Percentiles rank a stretch among this genome's conserved stretches.
phyloP scores from a whole-genome alignment of 2,888 invertebrate genomes.

The Erebia aethiops region DNA sequence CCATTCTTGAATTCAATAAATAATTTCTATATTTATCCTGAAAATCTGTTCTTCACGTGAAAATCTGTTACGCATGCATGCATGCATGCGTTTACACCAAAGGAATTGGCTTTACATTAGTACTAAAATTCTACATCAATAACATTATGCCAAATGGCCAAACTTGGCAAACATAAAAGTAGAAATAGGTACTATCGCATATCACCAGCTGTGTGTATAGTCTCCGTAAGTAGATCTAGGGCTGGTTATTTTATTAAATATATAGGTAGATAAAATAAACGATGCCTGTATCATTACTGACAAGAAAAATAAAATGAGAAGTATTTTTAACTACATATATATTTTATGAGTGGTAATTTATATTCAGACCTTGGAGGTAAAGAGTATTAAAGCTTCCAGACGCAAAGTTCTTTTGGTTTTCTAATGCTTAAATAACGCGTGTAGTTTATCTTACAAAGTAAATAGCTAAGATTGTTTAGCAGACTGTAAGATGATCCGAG shows the following conservation, averaged over 20 bases:
- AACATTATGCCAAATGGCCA: neutral
- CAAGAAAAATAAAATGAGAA: neutral
- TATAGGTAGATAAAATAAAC: neutral
- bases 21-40: too few species aligned
- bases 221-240: neutral
- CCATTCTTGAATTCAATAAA: too few species aligned
- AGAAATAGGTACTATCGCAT: too few species aligned
- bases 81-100: too few species aligned
- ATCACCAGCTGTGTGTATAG: neutral
- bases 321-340: neutral
- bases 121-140: too few species aligned
- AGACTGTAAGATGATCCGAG: neutral
- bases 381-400: neutral
- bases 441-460: neutral
- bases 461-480: neutral
- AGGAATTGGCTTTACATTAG: too few species aligned
- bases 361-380: neutral
- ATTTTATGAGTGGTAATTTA: conserved; percentile 3
- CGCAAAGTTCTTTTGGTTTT: neutral
- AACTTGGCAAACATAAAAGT: neutral
- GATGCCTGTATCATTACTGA: neutral
- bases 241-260: neutral
- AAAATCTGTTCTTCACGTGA: too few species aligned
- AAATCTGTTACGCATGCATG: too few species aligned
- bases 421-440: neutral